Evolutionary conservation across 2,797 vertebrate genomes (phyloP).

Genomic region (Syngnathus rostellatus): DNA sequence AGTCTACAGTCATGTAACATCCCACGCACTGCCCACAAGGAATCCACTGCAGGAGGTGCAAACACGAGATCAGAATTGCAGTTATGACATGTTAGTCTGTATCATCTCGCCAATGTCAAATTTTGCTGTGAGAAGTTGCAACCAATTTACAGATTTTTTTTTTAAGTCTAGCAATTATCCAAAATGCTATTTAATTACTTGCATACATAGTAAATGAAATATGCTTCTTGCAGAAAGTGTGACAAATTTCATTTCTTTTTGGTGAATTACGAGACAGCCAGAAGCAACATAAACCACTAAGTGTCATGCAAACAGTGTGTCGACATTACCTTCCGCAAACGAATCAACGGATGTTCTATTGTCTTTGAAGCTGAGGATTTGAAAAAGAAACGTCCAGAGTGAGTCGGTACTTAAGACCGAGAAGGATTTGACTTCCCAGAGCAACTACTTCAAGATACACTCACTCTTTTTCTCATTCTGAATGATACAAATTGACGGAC

Average conservation of each 20-base stretch:
- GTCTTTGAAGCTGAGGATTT: constrained; percentile 43
- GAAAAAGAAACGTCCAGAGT: background rate
- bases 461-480: background rate
- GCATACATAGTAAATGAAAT: background rate
- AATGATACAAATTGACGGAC: constrained; percentile 23
- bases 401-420: background rate
- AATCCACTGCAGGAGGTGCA: constrained; percentile 64
- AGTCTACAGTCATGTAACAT: constrained; percentile 75
- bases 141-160: background rate
- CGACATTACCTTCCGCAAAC: constrained; percentile 66
- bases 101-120: background rate
- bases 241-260: background rate
- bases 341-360: constrained; percentile 58
- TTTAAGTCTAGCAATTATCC: background rate
- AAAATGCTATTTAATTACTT: background rate
- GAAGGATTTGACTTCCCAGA: background rate
- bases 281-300: background rate
- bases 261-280: background rate
- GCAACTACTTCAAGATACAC: background rate
- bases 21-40: constrained; percentile 81
- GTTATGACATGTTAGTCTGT: background rate
- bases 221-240: background rate
- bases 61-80: background rate
- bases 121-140: background rate
- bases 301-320: background rate